Percentiles rank a stretch among this genome's conserved stretches.
Conservation (phyloP, 2,888 invertebrate genomes). For the Folsomia manolachei region DNA sequence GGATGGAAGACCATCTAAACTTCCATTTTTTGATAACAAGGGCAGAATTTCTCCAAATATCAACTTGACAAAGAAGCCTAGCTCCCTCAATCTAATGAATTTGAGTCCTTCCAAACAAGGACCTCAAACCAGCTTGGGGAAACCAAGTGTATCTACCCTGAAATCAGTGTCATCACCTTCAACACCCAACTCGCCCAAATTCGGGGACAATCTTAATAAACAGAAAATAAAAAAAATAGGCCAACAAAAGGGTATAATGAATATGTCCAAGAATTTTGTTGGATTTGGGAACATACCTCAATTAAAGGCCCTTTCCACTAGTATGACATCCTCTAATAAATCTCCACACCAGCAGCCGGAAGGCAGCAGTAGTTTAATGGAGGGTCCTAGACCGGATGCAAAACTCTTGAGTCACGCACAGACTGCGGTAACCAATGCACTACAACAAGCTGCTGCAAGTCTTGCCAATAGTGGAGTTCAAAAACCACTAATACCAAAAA, state of each 20-base stretch:
- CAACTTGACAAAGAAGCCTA: constrained; percentile 12
- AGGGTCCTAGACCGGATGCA: constrained; percentile 4
- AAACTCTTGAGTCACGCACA: constrained; percentile 14
- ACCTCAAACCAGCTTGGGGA: constrained; percentile 27
- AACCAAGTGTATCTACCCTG: constrained; percentile 48
- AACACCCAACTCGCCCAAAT: constrained; percentile 13
- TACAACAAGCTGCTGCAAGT: constrained; percentile 29
- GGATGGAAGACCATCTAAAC: constrained; percentile 11
- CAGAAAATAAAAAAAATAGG: constrained; percentile 16
- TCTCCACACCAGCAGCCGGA: background rate
- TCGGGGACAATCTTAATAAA: background rate
- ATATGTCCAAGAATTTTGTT: constrained; percentile 4
- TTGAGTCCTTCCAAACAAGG: background rate
- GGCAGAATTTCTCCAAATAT: constrained; percentile 16
- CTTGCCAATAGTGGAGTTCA: constrained; percentile 16
- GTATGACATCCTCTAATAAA: background rate
- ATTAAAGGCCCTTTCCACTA: constrained; percentile 7
- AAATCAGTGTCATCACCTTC: constrained; percentile 46
- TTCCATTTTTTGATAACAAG: constrained; percentile 12
- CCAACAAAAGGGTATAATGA: background rate
- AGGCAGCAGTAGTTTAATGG: background rate
- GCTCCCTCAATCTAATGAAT: background rate
- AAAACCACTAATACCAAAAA: constrained; percentile 28
- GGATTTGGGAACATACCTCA: constrained; percentile 8
- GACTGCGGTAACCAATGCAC: constrained; percentile 30